Evolutionary conservation across 23 tunicate species (phyloP), one percentile per base, ranked within the genome.

Genomic region (Corella eumyota): DNA sequence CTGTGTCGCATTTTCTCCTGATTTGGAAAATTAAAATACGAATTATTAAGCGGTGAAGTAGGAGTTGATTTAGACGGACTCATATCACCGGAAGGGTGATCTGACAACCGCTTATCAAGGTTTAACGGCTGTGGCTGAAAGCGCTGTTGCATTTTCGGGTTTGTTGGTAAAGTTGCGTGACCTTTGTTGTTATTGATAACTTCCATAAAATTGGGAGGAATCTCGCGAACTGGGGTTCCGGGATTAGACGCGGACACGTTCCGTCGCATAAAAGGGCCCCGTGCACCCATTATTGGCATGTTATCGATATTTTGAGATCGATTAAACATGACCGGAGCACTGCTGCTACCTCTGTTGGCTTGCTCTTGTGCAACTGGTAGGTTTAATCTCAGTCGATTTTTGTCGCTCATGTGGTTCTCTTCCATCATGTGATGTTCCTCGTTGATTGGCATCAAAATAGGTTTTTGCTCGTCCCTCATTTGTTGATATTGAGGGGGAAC

Each of bases 211-310:
- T 26, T n/a, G 2, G 80, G 64, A 2, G 80, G 71, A 28, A 13
- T 27, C 23, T 74, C 80, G 37, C 52, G 33, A 51, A 49, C 34
- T 0, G 80, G 80, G 29, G 80, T 64, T 6, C 80, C 80, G 37
- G 80, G 80, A 47, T 74, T 74, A 22, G 80, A 74, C 21, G 30
- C n/a, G 63, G 74, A 29, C 9, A 38, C 26, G 54, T 54, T 54
- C 30, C 27, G 60, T n/a, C 28, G 20, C 60, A 54, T n/a, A n/a
- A n/a, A n/a, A n/a, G n/a, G n/a, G n/a, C n/a, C n/a, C n/a, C n/a
- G n/a, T n/a, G n/a, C n/a, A n/a, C n/a, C n/a, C n/a, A n/a, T n/a
- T n/a, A n/a, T n/a, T n/a, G n/a, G n/a, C n/a, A n/a, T n/a, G n/a
- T n/a, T n/a, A n/a, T n/a, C n/a, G n/a, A n/a, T n/a, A n/a, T n/a